phyloP scores from a whole-genome alignment of 2,888 invertebrate genomes.

The Tiliacea aurago region DNA sequence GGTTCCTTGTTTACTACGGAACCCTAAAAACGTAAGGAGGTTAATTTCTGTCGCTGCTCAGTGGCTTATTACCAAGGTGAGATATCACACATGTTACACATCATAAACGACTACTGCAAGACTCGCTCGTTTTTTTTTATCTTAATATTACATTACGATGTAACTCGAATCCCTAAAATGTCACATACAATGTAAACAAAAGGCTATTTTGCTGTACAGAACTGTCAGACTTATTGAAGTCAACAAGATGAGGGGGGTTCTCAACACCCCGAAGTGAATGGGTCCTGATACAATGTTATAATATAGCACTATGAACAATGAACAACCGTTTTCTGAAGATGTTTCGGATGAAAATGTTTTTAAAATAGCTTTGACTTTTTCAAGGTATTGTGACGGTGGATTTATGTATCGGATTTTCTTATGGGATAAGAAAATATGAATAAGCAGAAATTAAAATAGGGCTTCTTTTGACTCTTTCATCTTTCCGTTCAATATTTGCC shows the following conservation, averaged over 20 bases:
- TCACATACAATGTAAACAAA: constrained; percentile 62
- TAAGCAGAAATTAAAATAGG: background rate
- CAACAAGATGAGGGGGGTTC: constrained; percentile 52
- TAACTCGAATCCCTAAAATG: constrained; percentile 37
- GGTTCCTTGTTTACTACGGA: too few relatives aligned
- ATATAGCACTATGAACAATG: constrained; percentile 36
- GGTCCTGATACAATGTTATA: constrained; percentile 33
- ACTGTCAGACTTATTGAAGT: constrained; percentile 65
- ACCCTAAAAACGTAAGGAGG: too few relatives aligned
- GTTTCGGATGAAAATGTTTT: constrained; percentile 11
- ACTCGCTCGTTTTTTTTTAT: too few relatives aligned
- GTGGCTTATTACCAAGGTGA: too few relatives aligned
- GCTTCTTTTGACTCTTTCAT: background rate
- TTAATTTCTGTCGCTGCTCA: too few relatives aligned
- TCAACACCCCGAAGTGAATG: constrained; percentile 36
- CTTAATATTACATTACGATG: constrained; percentile 48
- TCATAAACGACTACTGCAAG: too few relatives aligned
- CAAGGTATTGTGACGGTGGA: constrained; percentile 1
- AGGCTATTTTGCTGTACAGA: constrained; percentile 57
- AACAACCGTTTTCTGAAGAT: constrained; percentile 24
- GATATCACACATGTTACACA: too few relatives aligned
- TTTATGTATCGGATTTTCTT: constrained; percentile 13
- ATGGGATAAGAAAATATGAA: constrained; percentile 3
- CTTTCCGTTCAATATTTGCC: background rate
- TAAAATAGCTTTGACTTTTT: background rate